Evolutionary conservation across 1,140 invertebrate genomes (phyloP).

Genomic region (Meteorus sp.): DNA sequence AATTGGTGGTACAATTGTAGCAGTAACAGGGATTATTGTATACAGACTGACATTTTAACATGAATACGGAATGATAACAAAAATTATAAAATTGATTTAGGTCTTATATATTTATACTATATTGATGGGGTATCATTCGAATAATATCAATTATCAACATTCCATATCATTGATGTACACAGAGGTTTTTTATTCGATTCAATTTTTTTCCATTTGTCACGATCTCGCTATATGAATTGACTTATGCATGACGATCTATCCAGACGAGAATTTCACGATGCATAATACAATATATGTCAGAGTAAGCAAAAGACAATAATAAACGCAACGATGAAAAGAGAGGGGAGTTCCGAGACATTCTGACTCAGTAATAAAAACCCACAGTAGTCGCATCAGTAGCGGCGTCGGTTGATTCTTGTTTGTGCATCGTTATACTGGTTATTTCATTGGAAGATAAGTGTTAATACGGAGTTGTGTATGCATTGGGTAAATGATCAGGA

Average conservation of each 20-base stretch:
- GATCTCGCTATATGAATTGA: not conserved
- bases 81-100: not conserved
- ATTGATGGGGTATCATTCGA: not conserved
- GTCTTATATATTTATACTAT: not conserved
- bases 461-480: no score
- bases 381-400: not conserved
- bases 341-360: not conserved
- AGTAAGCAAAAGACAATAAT: not conserved
- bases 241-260: not conserved
- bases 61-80: not conserved
- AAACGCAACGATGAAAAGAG: not conserved
- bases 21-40: slow-evolving; percentile 43
- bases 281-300: no score
- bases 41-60: slow-evolving; percentile 43
- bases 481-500: no score
- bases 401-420: no score
- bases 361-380: not conserved
- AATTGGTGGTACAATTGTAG: slow-evolving; percentile 48
- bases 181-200: no score
- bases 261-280: no score
- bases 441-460: no score
- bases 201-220: no score
- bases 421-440: no score
- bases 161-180: no score
- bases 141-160: not conserved